Evolutionary conservation across 1,140 invertebrate genomes (phyloP).

Genomic region (Ceratoteleas bidentatus): DNA sequence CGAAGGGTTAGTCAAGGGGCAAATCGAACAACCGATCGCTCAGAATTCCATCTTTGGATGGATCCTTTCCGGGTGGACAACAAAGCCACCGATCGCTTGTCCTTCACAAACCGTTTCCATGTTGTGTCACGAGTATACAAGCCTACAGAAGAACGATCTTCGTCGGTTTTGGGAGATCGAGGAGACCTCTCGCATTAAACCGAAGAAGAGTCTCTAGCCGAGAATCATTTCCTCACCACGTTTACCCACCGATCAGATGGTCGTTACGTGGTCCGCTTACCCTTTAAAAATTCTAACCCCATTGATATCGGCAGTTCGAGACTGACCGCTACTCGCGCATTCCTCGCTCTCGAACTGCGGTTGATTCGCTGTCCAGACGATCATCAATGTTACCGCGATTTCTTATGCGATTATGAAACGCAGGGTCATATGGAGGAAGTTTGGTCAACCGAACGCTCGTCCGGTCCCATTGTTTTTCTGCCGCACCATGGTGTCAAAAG

Average conservation of each 20-base stretch:
- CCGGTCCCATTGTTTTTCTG: not conserved
- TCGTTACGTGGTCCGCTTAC: too few relatives aligned
- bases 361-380: not conserved
- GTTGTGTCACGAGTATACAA: not conserved
- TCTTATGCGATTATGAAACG: not conserved
- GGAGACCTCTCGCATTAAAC: not conserved
- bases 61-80: conserved; percentile 8
- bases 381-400: not conserved
- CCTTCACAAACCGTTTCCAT: not conserved
- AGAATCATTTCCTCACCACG: not conserved
- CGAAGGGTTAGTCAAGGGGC: not conserved
- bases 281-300: too few relatives aligned
- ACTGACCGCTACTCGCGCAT: not conserved
- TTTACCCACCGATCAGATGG: not conserved
- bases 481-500: conserved; percentile 13
- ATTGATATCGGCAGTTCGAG: not conserved
- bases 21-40: not conserved
- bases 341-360: not conserved
- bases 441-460: too few relatives aligned
- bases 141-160: not conserved
- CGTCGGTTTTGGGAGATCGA: conserved; percentile 9
- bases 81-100: not conserved
- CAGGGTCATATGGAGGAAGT: conserved; percentile 1
- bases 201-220: not conserved
- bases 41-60: conserved; percentile 8